phyloP scores from a whole-genome alignment of 1,140 invertebrate genomes.

The Polyergus mexicanus region DNA sequence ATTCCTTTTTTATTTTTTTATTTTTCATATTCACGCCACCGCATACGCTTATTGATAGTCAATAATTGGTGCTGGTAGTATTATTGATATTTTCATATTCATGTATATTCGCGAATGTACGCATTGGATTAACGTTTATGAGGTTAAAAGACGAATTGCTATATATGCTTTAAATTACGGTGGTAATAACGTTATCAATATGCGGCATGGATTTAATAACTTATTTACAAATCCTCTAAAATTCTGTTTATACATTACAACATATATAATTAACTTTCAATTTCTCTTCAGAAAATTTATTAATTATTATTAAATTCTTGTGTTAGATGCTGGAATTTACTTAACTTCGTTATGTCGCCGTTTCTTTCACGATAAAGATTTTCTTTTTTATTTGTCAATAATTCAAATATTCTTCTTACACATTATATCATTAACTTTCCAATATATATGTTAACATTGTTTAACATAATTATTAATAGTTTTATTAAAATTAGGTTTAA shows the following conservation, averaged over 20 bases:
- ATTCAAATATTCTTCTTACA: no score
- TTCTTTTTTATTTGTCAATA: not conserved
- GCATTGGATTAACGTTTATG: not conserved
- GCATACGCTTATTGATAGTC: not conserved
- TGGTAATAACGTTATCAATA: not conserved
- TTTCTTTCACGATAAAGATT: not conserved
- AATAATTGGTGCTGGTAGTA: slow-evolving; percentile 10
- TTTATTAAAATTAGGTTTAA: no score
- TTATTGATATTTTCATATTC: slow-evolving; percentile 1
- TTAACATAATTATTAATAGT: no score
- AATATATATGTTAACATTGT: no score
- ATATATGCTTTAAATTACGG: not conserved
- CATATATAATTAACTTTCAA: not conserved
- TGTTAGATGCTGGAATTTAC: not conserved
- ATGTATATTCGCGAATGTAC: not conserved
- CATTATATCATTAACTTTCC: no score
- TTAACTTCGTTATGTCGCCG: not conserved
- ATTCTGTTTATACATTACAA: not conserved
- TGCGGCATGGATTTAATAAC: not conserved
- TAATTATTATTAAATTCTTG: not conserved
- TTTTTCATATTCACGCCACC: not conserved
- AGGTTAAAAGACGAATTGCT: slow-evolving; percentile 3
- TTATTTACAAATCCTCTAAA: not conserved
- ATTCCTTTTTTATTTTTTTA: slow-evolving; percentile 20
- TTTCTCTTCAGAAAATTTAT: slow-evolving; percentile 6